Evolutionary conservation across 2,888 invertebrate species (phyloP).

Genomic region (Malacosoma neustria): DNA sequence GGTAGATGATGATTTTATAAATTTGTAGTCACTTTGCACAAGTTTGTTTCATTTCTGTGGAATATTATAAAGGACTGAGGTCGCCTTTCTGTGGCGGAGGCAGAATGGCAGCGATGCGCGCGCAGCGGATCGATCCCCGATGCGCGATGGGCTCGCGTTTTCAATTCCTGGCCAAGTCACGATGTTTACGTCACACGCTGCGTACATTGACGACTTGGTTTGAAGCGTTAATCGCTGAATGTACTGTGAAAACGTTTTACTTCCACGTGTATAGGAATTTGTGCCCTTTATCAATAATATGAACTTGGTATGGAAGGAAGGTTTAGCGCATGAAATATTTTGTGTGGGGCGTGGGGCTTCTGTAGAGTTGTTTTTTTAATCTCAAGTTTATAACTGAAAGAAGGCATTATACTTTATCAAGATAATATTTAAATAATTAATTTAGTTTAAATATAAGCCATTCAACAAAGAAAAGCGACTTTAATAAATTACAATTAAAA

Average conservation of each 20-base stretch:
- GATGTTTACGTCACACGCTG: conserved; percentile 68
- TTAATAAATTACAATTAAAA: too few relatives aligned
- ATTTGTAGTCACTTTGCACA: conserved; percentile 53
- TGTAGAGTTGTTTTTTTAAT: too few relatives aligned
- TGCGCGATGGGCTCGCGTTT: conserved; percentile 52
- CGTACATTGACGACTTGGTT: conserved; percentile 60
- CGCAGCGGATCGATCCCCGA: conserved; percentile 66
- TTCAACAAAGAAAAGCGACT: too few relatives aligned
- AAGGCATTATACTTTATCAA: too few relatives aligned
- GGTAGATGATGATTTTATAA: conserved; percentile 17
- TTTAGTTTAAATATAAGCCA: too few relatives aligned
- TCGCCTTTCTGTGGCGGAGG: conserved; percentile 41
- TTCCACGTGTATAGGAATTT: conserved; percentile 12
- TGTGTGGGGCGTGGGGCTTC: too few relatives aligned
- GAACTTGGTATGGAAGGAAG: neutral
- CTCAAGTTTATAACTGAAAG: too few relatives aligned
- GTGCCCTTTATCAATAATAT: conserved; percentile 10
- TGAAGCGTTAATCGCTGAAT: conserved; percentile 34
- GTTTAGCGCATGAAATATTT: neutral
- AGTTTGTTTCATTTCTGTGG: conserved; percentile 64
- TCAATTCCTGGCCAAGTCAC: conserved; percentile 46
- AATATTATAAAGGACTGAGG: conserved; percentile 55
- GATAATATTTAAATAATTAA: too few relatives aligned
- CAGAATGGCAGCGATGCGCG: conserved; percentile 61
- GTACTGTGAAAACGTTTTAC: conserved; percentile 18